A percentile compares a stretch with the other conserved stretches of the same genome.
Conservation (phyloP, 2,113 vertebrate genomes). For the Tragelaphus strepsiceros region DNA sequence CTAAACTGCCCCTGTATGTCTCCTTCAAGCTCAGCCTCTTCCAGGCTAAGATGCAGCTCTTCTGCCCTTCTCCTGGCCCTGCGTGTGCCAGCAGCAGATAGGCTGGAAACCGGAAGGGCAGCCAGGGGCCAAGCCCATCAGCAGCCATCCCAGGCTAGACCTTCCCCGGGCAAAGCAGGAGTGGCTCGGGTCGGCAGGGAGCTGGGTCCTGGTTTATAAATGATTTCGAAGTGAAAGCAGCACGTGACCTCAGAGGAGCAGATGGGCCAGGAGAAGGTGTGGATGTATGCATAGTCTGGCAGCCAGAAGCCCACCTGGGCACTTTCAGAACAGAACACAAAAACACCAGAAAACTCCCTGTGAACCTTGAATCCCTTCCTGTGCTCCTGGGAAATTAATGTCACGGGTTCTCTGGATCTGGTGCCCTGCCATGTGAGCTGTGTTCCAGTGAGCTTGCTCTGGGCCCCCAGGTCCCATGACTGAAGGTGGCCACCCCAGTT, state of each 20-base stretch:
- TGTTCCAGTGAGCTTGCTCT: background rate
- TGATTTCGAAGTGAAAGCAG: fast-evolving
- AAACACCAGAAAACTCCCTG: background rate
- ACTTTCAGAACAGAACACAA: background rate
- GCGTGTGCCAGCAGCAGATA: fast-evolving
- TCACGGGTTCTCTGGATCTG: background rate
- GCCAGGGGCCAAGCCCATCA: background rate
- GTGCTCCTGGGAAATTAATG: fast-evolving
- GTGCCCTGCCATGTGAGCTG: background rate
- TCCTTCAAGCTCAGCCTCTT: background rate
- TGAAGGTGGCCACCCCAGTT: background rate
- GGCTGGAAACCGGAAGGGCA: background rate
- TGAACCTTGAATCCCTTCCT: background rate
- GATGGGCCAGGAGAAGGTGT: background rate
- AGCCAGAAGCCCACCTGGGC: slow-evolving; percentile 30
- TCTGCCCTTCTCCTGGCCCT: background rate
- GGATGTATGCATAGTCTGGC: background rate
- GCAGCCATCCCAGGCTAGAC: no score
- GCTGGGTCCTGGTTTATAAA: no score
- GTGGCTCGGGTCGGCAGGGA: background rate
- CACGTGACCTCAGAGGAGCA: fast-evolving
- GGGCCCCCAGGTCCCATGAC: background rate
- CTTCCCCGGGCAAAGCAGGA: background rate
- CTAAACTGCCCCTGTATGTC: background rate
- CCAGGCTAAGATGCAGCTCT: background rate